phyloP scores from a whole-genome alignment of 2,797 vertebrate genomes.

The Chaunax sp. region DNA sequence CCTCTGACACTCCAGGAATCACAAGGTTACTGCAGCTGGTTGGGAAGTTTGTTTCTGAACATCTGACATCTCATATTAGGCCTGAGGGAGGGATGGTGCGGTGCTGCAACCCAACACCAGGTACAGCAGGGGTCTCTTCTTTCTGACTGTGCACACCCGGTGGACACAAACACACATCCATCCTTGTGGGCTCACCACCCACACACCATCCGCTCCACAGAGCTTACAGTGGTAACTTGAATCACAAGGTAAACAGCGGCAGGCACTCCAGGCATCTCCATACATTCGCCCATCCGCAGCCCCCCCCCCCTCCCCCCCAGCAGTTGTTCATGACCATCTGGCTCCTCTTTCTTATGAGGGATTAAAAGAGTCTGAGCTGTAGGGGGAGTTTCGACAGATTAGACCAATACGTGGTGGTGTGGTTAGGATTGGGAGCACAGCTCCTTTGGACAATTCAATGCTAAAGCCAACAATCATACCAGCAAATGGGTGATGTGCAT shows the following conservation, averaged over 20 bases:
- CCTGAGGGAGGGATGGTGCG: slow-evolving; percentile 25
- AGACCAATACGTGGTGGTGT: slow-evolving; percentile 67
- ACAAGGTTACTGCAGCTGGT: slow-evolving; percentile 66
- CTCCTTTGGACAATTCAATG: slow-evolving; percentile 42
- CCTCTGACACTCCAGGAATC: slow-evolving; percentile 72
- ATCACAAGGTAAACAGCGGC: slow-evolving; percentile 78
- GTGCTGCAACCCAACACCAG: slow-evolving; percentile 62
- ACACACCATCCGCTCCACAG: slow-evolving; percentile 38
- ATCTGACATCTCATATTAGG: slow-evolving; percentile 65
- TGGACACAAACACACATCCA: slow-evolving; percentile 5
- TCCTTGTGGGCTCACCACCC: slow-evolving; percentile 33
- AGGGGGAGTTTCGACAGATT: slow-evolving; percentile 83
- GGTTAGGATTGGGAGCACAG: slow-evolving; percentile 72
- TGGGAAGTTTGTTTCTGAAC: slow-evolving; percentile 54
- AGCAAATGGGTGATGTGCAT: slow-evolving; percentile 50
- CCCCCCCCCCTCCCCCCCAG: slow-evolving; percentile 47
- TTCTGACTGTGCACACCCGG: slow-evolving; percentile 28
- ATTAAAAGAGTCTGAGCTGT: slow-evolving; percentile 88
- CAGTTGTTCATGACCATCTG: slow-evolving; percentile 90
- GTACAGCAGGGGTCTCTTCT: slow-evolving; percentile 48
- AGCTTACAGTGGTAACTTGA: slow-evolving; percentile 76
- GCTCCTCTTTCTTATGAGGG: slow-evolving; percentile 85
- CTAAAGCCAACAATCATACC: slow-evolving; percentile 66
- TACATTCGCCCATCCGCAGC: slow-evolving; percentile 67
- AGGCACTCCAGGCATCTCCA: slow-evolving; percentile 78